Percentiles rank a stretch among this genome's conserved stretches.
Evolutionary conservation across 2,797 vertebrate species (phyloP).

Genomic region (Mus minutoides): DNA sequence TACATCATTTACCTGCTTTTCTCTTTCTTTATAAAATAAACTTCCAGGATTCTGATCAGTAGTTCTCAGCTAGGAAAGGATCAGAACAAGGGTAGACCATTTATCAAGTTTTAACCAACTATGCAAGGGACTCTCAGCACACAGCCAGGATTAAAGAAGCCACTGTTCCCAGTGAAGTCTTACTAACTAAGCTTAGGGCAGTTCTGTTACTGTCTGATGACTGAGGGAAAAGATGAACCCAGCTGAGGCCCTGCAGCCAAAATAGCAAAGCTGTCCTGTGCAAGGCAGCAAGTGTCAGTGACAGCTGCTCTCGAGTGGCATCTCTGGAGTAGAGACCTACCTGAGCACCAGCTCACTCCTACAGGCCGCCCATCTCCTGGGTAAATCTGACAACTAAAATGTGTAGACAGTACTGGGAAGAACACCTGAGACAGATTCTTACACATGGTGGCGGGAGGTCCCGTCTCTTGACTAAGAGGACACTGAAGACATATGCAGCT

Average conservation of each 20-base stretch:
- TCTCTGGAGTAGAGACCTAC: background rate
- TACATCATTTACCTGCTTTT: background rate
- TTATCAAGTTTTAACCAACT: background rate
- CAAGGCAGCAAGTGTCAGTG: background rate
- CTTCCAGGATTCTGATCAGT: background rate
- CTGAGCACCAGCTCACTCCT: background rate
- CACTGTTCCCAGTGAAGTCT: background rate
- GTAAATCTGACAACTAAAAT: background rate
- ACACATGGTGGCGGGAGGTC: background rate
- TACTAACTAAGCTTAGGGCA: background rate
- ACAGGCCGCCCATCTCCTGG: background rate
- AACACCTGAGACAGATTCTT: background rate
- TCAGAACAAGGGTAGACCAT: background rate
- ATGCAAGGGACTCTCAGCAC: background rate
- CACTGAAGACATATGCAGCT: background rate
- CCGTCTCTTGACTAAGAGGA: background rate
- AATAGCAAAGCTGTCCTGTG: background rate
- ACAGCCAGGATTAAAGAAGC: background rate
- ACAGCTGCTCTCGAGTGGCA: background rate
- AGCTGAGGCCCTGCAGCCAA: background rate
- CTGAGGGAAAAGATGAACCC: background rate
- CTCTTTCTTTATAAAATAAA: background rate
- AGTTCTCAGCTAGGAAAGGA: background rate
- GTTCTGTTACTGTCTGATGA: background rate
- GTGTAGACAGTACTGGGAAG: background rate